These are phyloP conservation scores for Centruroides sculpturatus DNA, from an alignment of 1,140 invertebrate species.

Conservation along the genomic window DNA sequence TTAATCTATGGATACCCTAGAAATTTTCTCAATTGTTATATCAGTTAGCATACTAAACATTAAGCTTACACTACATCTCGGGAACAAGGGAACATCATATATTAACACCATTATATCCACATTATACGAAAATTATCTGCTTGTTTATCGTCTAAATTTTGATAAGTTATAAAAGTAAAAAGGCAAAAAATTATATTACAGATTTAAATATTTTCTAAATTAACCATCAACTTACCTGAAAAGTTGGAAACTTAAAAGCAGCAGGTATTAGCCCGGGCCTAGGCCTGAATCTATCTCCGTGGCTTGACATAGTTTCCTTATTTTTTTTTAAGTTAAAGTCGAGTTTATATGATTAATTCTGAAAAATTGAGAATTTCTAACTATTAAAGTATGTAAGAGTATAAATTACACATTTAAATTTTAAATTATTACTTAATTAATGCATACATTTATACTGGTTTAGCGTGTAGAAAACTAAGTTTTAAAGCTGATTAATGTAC, in stretches of 20 bases:
- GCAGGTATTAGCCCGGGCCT: constrained; percentile 4
- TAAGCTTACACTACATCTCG: neutral
- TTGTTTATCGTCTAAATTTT: neutral
- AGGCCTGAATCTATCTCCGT: constrained; percentile 5
- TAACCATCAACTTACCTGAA: constrained; percentile 5
- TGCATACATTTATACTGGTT: no score
- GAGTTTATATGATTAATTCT: no score
- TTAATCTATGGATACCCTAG: no score
- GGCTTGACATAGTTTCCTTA: constrained; percentile 3
- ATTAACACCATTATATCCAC: neutral
- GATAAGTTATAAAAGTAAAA: neutral
- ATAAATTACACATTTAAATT: no score
- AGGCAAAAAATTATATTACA: neutral
- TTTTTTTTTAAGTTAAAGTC: no score
- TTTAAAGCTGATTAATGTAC: no score
- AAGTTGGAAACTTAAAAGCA: constrained; percentile 8
- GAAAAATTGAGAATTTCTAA: no score
- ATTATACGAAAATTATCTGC: neutral
- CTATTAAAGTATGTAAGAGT: no score
- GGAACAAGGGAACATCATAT: neutral
- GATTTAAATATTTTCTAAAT: neutral
- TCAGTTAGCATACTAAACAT: neutral
- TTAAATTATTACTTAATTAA: no score
- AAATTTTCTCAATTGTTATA: no score
- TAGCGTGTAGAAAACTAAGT: no score